Conservation (phyloP, 2,797 vertebrate genomes). For the Salmo trutta region DNA sequence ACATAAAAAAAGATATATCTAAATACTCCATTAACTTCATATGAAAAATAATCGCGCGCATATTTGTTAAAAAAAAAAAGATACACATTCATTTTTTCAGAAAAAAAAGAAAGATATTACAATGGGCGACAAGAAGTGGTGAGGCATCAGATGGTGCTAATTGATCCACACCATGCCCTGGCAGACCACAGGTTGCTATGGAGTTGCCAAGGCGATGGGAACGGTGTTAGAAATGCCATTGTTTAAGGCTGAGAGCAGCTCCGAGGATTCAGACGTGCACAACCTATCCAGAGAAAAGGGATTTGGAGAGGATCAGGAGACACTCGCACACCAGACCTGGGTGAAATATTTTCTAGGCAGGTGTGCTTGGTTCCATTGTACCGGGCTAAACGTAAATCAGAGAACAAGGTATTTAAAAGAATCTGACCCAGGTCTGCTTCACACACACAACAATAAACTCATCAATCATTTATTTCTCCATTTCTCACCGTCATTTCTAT, state of each 20-base stretch:
- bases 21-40: slow-evolving; percentile 3
- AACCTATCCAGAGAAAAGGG: not conserved
- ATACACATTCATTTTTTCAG: slow-evolving; percentile 47
- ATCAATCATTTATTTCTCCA: slow-evolving; percentile 63
- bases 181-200: slow-evolving; percentile 74
- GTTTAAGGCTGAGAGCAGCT: slow-evolving; percentile 57
- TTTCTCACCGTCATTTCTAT: slow-evolving; percentile 52
- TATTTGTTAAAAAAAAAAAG: slow-evolving; percentile 53
- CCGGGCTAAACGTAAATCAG: not conserved
- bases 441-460: slow-evolving; percentile 44
- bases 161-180: slow-evolving; percentile 72
- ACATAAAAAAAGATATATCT: not conserved
- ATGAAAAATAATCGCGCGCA: slow-evolving; percentile 51
- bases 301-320: not conserved
- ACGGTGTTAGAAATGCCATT: slow-evolving; percentile 70
- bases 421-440: not conserved
- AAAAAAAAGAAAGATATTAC: slow-evolving; percentile 55
- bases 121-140: slow-evolving; percentile 22
- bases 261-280: slow-evolving; percentile 18
- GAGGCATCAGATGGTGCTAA: slow-evolving; percentile 66
- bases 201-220: slow-evolving; percentile 71
- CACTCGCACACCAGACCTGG: not conserved
- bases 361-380: not conserved
- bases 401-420: not conserved
- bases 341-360: not conserved